Percentiles rank a stretch among this genome's conserved stretches.
Evolutionary conservation across 2,888 invertebrate genomes (phyloP).

Genomic region (Erebia aethiops): DNA sequence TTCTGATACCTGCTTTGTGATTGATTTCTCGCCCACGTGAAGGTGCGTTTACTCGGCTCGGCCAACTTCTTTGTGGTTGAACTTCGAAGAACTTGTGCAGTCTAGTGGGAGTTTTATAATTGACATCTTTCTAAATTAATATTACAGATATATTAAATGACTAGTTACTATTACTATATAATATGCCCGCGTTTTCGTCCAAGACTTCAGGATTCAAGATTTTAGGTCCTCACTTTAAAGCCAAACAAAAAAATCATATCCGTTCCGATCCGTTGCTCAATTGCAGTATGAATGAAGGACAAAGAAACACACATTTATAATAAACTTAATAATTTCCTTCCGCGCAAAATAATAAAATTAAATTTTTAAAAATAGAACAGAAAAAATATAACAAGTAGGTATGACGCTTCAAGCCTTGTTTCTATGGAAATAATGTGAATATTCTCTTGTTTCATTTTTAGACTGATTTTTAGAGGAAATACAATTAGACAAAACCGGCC

Average conservation of each 20-base stretch:
- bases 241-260: no score
- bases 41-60: not conserved
- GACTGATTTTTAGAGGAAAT: slow-evolving; percentile 14
- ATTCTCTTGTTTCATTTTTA: slow-evolving; percentile 1
- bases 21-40: not conserved
- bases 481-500: slow-evolving; percentile 53
- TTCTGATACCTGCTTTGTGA: not conserved
- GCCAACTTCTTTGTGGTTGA: not conserved
- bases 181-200: no score
- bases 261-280: no score
- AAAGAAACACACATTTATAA: no score
- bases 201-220: no score
- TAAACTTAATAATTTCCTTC: no score
- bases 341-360: no score
- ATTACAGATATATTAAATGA: no score
- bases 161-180: no score
- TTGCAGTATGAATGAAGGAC: no score
- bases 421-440: not conserved
- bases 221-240: no score
- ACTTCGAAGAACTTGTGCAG: not conserved
- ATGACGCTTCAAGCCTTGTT: not conserved
- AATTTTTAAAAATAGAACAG: not conserved
- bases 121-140: not conserved
- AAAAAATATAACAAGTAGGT: not conserved
- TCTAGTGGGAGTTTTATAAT: not conserved